These are phyloP conservation scores for Andrena minutula DNA, from an alignment of 2,888 invertebrate genomes.

Conservation along the genomic window DNA sequence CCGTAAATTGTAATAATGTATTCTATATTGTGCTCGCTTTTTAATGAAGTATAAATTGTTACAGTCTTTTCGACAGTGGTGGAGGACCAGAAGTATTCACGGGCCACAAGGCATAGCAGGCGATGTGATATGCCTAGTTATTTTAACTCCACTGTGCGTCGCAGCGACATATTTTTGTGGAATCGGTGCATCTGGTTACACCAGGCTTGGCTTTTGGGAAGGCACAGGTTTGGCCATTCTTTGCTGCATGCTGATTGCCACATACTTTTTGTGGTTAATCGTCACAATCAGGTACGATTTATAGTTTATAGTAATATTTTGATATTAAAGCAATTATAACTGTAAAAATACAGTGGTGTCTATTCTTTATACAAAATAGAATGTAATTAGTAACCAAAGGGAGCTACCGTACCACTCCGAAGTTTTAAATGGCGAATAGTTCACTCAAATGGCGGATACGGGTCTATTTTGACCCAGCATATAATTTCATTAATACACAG, in stretches of 20 bases:
- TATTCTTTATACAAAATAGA: no score
- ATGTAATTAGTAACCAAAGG: no score
- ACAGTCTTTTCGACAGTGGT: constrained; percentile 82
- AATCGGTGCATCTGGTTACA: constrained; percentile 83
- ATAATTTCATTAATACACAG: no score
- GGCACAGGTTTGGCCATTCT: constrained; percentile 81
- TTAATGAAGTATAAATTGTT: constrained; percentile 15
- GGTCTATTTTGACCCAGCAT: no score
- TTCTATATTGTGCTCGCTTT: background rate
- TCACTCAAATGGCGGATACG: no score
- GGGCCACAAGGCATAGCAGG: constrained; percentile 85
- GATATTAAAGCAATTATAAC: no score
- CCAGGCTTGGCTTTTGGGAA: constrained; percentile 81
- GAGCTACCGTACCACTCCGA: no score
- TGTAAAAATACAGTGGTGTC: no score
- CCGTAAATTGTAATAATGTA: no score
- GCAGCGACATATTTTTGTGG: constrained; percentile 85
- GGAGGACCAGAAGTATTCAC: constrained; percentile 81
- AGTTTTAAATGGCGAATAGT: no score
- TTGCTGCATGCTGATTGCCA: constrained; percentile 79
- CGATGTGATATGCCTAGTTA: constrained; percentile 85
- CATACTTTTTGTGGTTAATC: constrained; percentile 81
- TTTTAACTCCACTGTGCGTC: constrained; percentile 86
- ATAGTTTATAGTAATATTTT: background rate
- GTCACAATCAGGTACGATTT: constrained; percentile 80